Evolutionary conservation across 2,888 invertebrate species (phyloP), one percentile per base, ranked within the genome.

Genomic region (Pollenia angustigena): DNA sequence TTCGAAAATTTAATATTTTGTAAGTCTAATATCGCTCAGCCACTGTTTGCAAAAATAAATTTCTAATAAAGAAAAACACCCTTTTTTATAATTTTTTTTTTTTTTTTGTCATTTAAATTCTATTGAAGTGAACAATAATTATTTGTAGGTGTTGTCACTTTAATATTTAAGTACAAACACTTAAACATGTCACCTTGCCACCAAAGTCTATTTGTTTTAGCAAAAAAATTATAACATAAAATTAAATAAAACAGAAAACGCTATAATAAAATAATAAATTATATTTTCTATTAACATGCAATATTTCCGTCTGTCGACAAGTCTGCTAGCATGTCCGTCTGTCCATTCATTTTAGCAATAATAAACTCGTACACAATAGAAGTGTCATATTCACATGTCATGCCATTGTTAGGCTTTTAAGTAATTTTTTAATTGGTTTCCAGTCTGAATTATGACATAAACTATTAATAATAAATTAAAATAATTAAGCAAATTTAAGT

Each of bases 381-480:
- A 58, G 58, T 72, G 71, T 64, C 71, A 64, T 18, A 64, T 82
- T 58, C 82, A 76, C 48, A 83, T 83, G 82, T 83, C 79, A 64
- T 71, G 69, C 9, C 62, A 79, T 82, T 79, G 52, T 80, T 60
- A 44, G 69, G 80, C 64, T 71, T 76, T 68, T 54, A 80, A 83
- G 48, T 56, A 79, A 64, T 79, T 74, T 82, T 76, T 79, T 82
- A 75, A 85, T 82, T 82, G 78, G 9, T 54, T 68, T 14, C 68
- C 74, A 69, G 23, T 52, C 76, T 48, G 62, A 85, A 79, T 79
- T 79, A 79, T 79, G 44, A 74, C 52, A 74, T 54, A 44, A 84
- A 56, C 66, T 75, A 66, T 50, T 79, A 42, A 56, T 32, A 32
- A 58, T 18, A 11, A 78, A 40, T 84, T 32, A 23, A 16, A 71